These are phyloP conservation scores for Sus scrofa DNA, from an alignment of 2,113 vertebrate genomes.

Conservation along the genomic window DNA sequence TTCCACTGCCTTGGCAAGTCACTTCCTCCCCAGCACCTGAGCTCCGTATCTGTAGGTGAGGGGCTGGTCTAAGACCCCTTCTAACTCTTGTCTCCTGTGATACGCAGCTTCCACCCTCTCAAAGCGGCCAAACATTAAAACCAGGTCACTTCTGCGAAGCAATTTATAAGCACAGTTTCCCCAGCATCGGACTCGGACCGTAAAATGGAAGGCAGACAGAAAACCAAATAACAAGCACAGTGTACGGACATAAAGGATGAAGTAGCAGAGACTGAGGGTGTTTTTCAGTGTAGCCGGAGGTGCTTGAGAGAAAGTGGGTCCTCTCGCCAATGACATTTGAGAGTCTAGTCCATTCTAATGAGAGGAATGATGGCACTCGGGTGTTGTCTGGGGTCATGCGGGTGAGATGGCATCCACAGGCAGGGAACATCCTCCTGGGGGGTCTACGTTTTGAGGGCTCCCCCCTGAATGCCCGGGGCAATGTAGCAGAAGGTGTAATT, in stretches of 20 bases:
- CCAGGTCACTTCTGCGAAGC: not conserved
- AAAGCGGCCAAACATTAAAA: not conserved
- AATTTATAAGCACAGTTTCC: not conserved
- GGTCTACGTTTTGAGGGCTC: not conserved
- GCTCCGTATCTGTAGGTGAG: not conserved
- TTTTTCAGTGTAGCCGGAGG: not conserved
- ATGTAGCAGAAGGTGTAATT: not conserved
- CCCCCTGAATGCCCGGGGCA: not conserved
- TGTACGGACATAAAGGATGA: not conserved
- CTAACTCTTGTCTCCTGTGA: not conserved
- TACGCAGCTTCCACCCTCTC: not conserved
- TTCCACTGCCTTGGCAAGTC: not conserved
- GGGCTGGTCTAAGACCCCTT: not conserved
- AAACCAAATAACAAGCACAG: not conserved
- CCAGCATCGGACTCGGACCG: not conserved
- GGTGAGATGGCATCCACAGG: not conserved
- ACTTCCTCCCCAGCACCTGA: not conserved
- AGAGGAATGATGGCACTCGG: not conserved
- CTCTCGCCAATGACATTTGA: not conserved
- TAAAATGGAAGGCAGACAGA: not conserved
- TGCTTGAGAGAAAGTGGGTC: not conserved
- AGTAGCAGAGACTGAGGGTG: not conserved
- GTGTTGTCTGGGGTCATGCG: not conserved
- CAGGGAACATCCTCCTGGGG: not conserved
- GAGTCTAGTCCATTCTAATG: not conserved